Conservation (phyloP, 2,888 invertebrate species). For the Hydrotaea cyrtoneurina region DNA sequence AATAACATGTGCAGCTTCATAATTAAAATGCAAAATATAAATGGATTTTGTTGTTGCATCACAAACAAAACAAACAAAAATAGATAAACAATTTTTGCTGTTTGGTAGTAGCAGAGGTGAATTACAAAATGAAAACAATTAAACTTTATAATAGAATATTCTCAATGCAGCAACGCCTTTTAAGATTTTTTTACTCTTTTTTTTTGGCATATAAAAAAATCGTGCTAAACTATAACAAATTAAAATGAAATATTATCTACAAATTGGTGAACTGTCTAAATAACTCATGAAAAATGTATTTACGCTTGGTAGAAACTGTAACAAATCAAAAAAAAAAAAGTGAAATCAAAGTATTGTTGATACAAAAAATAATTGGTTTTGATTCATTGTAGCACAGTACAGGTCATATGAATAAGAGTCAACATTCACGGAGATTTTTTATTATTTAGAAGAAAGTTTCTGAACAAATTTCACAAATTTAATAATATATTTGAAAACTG, state of each 20-base stretch:
- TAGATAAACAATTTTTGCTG: not conserved
- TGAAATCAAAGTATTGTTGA: not conserved
- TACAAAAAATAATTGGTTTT: not conserved
- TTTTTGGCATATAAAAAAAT: too few relatives aligned
- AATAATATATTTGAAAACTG: too few relatives aligned
- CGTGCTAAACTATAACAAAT: not conserved
- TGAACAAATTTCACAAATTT: too few relatives aligned
- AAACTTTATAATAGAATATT: not conserved
- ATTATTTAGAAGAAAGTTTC: too few relatives aligned
- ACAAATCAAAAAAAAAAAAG: not conserved
- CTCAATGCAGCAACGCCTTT: not conserved
- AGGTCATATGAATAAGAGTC: not conserved
- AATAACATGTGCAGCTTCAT: conserved; percentile 9
- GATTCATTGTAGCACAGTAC: not conserved
- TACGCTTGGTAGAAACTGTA: not conserved
- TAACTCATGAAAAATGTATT: not conserved
- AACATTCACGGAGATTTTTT: too few relatives aligned
- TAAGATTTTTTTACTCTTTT: not conserved
- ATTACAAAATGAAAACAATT: conserved; percentile 4
- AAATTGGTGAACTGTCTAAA: too few relatives aligned
- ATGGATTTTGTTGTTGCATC: not conserved
- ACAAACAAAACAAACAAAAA: not conserved
- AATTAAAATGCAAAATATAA: conserved; percentile 12
- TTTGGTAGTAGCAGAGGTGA: not conserved
- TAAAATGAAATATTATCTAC: not conserved